Evolutionary conservation across 2,888 invertebrate species (phyloP), one percentile per base, ranked within the genome.

Genomic region (Caenorhabditis imperialis): DNA sequence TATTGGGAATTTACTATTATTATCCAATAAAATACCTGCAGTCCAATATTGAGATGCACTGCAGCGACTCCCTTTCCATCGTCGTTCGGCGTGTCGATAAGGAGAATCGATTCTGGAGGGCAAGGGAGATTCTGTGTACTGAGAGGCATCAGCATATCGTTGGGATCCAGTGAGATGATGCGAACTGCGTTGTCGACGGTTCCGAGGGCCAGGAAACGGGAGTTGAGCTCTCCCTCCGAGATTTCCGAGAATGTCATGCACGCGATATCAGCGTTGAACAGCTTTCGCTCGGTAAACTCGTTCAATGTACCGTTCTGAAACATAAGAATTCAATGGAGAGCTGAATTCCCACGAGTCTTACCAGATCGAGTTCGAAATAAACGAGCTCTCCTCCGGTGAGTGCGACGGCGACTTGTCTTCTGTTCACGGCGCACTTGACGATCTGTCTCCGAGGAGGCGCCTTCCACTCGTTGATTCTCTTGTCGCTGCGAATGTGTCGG

Each of bases 361-460:
- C 96, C 82, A 95, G 93, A 90, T 99, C 98, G 96, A 99, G 95
- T 91, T 99, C 98, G 89, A 99, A 99, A 90, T 98, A 99, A 44
- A 99, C 96, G 72, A 99, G 91, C 90, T 99, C 99, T 38, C 97
- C 95, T 3, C 97, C 98, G 37, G 95, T 94, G 47, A 99, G 90
- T 1, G 99, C 97, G 78, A 99, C 98, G 0, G 98, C 97, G 30
- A 99, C 97, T 91, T 99, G 99, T 74, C 97, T 91, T 89, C 96
- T 95, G 90, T 99, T 99, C 18, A 99, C 95, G 0, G 99, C 98
- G 90, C 98, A 99, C 89, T 95, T 95, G 0, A 95, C 94, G 69
- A 99, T 99, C 0, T 93, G 94, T 86, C 96, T 95, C 89, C 97
- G 97, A 22, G 96, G 96, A 0, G 97, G 97, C 0, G 96, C 95